Conservation (phyloP, 2,113 vertebrate genomes). For the Fregata magnificens region DNA sequence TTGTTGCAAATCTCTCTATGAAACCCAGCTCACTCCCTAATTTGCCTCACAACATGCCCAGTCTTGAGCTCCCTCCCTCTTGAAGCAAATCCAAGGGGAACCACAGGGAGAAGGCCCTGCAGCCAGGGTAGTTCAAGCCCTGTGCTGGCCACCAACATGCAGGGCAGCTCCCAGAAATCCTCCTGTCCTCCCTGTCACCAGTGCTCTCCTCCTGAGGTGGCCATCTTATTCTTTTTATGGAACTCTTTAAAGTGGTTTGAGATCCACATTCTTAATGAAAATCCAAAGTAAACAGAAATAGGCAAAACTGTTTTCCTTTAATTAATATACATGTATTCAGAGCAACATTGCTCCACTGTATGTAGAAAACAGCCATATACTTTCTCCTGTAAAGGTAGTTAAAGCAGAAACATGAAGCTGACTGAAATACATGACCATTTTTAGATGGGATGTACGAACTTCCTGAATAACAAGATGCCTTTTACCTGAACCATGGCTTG, state of each 20-base stretch:
- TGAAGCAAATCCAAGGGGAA: not conserved
- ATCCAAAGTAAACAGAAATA: not conserved
- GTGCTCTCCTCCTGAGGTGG: not conserved
- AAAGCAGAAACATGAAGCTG: not conserved
- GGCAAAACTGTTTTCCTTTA: not conserved
- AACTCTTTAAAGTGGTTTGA: not conserved
- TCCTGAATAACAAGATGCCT: conserved; percentile 4
- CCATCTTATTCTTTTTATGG: not conserved
- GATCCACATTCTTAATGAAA: not conserved
- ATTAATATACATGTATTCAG: not conserved
- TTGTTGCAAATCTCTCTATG: not conserved
- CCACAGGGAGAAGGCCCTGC: not conserved
- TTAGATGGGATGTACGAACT: not conserved
- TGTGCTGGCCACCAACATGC: not conserved
- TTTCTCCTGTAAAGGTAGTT: not conserved
- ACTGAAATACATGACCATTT: not conserved
- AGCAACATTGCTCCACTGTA: not conserved
- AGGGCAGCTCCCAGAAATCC: not conserved
- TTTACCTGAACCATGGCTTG: conserved; percentile 23
- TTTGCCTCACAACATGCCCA: not conserved
- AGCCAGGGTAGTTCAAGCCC: not conserved
- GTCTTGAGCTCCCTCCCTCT: not conserved
- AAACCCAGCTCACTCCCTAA: not conserved
- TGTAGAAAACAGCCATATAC: not conserved
- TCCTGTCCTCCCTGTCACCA: not conserved